Evolutionary conservation across 1,140 invertebrate species (phyloP).

Genomic region (Procambarus clarkii): DNA sequence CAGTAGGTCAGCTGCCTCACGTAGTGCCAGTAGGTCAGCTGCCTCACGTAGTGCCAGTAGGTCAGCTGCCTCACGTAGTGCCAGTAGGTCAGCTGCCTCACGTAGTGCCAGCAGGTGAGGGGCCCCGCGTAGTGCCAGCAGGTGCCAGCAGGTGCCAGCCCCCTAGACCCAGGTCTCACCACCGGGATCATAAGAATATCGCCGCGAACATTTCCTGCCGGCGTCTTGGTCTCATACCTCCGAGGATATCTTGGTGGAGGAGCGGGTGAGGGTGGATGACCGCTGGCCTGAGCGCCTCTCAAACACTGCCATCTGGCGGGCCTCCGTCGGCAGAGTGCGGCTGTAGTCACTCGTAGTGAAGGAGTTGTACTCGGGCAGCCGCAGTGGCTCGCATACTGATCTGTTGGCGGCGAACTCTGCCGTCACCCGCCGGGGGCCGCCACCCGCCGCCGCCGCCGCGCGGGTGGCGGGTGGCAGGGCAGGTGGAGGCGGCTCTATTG

Average conservation of each 20-base stretch:
- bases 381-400: slow-evolving; percentile 39
- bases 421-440: neutral
- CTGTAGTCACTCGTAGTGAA: slow-evolving; percentile 54
- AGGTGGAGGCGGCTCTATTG: slow-evolving; percentile 25
- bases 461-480: neutral
- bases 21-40: too few relatives aligned
- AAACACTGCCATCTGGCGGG: slow-evolving; percentile 64
- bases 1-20: too few relatives aligned
- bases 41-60: too few relatives aligned
- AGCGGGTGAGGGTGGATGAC: slow-evolving; percentile 46
- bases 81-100: too few relatives aligned
- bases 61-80: too few relatives aligned
- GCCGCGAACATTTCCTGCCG: slow-evolving; percentile 14
- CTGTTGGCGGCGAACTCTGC: neutral
- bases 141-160: too few relatives aligned
- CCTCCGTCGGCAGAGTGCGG: slow-evolving; percentile 32
- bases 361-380: slow-evolving; percentile 62
- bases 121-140: too few relatives aligned
- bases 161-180: neutral
- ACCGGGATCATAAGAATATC: neutral
- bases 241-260: slow-evolving; percentile 60
- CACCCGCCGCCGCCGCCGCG: neutral
- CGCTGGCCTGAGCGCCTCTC: slow-evolving; percentile 13
- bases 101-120: neutral
- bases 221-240: slow-evolving; percentile 52